phyloP scores from a whole-genome alignment of 2,797 vertebrate species.

The Sebastes minor region DNA sequence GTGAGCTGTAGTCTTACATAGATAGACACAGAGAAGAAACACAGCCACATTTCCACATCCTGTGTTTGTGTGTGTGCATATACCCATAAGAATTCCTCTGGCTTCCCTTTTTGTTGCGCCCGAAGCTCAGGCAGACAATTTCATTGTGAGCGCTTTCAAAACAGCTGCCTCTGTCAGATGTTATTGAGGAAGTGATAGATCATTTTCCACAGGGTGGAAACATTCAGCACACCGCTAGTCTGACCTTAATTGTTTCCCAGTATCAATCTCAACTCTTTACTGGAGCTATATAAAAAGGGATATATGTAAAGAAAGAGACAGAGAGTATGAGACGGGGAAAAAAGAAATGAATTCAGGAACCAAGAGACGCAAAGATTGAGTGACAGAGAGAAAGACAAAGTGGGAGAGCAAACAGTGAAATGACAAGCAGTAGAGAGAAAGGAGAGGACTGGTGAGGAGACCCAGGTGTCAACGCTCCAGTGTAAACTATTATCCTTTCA shows the following conservation, averaged over 20 bases:
- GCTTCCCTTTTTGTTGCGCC: conserved; percentile 33
- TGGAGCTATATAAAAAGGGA: background rate
- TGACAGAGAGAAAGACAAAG: background rate
- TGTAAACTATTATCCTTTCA: conserved; percentile 33
- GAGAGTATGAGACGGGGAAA: background rate
- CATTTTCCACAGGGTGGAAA: conserved; percentile 50
- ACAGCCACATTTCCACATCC: conserved; percentile 29
- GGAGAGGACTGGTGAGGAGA: background rate
- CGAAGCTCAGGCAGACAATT: conserved; percentile 32
- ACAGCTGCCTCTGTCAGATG: conserved; percentile 67
- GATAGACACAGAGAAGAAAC: background rate
- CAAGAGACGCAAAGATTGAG: background rate
- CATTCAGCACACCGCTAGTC: conserved; percentile 14
- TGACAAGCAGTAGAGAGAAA: background rate
- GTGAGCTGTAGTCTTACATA: background rate
- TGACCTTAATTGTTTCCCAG: conserved; percentile 55
- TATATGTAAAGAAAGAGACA: background rate
- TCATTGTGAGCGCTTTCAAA: conserved; percentile 48
- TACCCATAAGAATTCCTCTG: conserved; percentile 42
- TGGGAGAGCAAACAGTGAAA: conserved; percentile 10
- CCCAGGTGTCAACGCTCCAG: conserved; percentile 1
- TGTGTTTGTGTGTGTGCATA: background rate
- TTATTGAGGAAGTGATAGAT: conserved; percentile 68
- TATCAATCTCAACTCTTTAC: conserved; percentile 47
- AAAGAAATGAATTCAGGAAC: background rate